phyloP scores from a whole-genome alignment of 2,888 invertebrate species.

The Crioceris asparagi region DNA sequence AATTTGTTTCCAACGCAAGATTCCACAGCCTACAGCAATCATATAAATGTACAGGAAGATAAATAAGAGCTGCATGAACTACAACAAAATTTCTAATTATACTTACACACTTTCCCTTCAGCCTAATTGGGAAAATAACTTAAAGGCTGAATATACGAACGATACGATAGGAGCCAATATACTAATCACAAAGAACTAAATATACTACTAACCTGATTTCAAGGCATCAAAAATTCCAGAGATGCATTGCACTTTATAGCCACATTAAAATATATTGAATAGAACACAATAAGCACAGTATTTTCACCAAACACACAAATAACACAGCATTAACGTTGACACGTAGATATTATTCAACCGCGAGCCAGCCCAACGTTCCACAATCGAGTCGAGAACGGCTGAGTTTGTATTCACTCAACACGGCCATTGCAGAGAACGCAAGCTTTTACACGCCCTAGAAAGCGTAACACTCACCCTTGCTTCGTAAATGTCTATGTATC shows the following conservation, averaged over 20 bases:
- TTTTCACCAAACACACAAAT: slow-evolving; percentile 6
- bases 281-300: not conserved
- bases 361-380: slow-evolving; percentile 15
- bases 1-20: too few species aligned
- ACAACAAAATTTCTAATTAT: too few species aligned
- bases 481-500: slow-evolving; percentile 1
- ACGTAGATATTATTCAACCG: slow-evolving; percentile 19
- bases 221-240: too few species aligned
- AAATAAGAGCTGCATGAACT: too few species aligned
- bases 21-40: too few species aligned
- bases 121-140: not conserved
- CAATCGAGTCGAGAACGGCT: slow-evolving; percentile 18
- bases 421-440: slow-evolving; percentile 31
- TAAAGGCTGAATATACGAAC: slow-evolving; percentile 8
- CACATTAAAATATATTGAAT: too few species aligned
- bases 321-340: slow-evolving; percentile 15
- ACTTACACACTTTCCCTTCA: too few species aligned
- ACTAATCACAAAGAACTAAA: too few species aligned
- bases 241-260: too few species aligned
- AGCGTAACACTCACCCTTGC: slow-evolving; percentile 7
- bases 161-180: slow-evolving; percentile 6
- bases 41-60: too few species aligned
- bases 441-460: slow-evolving; percentile 30
- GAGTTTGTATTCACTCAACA: slow-evolving; percentile 19
- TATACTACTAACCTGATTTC: slow-evolving; percentile 20